A percentile compares a stretch with the other conserved stretches of the same genome.
Evolutionary conservation across 2,113 vertebrate species (phyloP).

Genomic region (Protobothrops flavoviridis): DNA sequence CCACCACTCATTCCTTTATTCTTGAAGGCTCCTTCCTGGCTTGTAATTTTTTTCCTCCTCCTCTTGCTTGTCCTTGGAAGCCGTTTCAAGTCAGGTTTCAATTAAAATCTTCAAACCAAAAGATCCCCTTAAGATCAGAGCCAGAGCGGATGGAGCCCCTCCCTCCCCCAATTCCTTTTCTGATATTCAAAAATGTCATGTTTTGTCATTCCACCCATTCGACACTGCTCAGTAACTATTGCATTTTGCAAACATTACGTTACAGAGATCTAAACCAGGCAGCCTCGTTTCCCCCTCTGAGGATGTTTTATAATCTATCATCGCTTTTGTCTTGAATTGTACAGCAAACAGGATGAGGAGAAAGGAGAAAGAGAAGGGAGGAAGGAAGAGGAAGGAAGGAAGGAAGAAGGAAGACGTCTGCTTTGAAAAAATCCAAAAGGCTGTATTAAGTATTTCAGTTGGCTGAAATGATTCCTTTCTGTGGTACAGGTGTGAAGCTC

Average conservation of each 20-base stretch:
- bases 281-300: not conserved
- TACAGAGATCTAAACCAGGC: constrained; percentile 19
- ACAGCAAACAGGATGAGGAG: not conserved
- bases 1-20: not conserved
- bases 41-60: not conserved
- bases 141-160: constrained; percentile 36
- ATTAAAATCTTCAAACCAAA: constrained; percentile 46
- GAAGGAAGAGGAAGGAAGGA: not conserved
- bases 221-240: not conserved
- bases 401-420: not conserved
- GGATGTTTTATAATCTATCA: not conserved
- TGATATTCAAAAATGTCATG: constrained; percentile 49
- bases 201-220: constrained; percentile 22
- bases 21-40: constrained; percentile 10
- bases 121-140: constrained; percentile 40
- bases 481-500: not conserved
- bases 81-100: constrained; percentile 54
- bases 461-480: not conserved
- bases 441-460: constrained; percentile 21
- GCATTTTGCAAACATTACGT: constrained; percentile 25
- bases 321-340: fast-evolving
- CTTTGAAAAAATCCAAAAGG: not conserved
- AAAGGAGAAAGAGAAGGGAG: not conserved
- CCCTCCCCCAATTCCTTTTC: constrained; percentile 28
- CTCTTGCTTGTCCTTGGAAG: not conserved